A percentile compares a stretch with the other conserved stretches of the same genome.
Evolutionary conservation across 2,113 vertebrate species (phyloP).

Genomic region (Scolopax mira): DNA sequence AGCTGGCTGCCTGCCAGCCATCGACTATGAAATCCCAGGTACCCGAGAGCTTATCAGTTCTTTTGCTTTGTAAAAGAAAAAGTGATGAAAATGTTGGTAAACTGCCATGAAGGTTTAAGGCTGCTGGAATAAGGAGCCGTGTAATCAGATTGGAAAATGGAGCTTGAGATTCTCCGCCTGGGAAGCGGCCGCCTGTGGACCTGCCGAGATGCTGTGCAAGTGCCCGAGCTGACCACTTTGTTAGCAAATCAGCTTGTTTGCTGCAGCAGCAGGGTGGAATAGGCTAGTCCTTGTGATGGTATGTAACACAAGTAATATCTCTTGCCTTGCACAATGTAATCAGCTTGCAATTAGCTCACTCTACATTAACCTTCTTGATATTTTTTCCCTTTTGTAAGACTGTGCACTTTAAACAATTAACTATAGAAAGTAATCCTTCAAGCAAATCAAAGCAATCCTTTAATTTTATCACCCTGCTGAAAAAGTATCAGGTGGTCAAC

Average conservation of each 20-base stretch:
- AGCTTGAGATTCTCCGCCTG: constrained; percentile 75
- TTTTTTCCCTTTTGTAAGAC: constrained; percentile 63
- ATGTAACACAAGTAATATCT: constrained; percentile 78
- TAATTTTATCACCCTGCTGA: constrained; percentile 82
- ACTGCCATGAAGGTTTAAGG: constrained; percentile 88
- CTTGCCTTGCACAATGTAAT: constrained; percentile 73
- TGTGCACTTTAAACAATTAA: constrained; percentile 76
- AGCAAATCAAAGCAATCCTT: constrained; percentile 82
- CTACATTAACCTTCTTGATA: constrained; percentile 73
- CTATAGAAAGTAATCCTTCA: constrained; percentile 74
- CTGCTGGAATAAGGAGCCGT: constrained; percentile 83
- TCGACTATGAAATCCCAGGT: constrained; percentile 85
- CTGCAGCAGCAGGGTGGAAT: constrained; percentile 75
- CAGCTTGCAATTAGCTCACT: constrained; percentile 79
- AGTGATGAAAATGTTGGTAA: constrained; percentile 83
- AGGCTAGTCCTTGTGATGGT: constrained; percentile 75
- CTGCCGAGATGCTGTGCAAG: constrained; percentile 76
- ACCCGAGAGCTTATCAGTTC: constrained; percentile 90
- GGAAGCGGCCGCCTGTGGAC: constrained; percentile 78
- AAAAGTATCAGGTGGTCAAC: constrained; percentile 82
- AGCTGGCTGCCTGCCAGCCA: constrained; percentile 87
- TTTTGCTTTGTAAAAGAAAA: constrained; percentile 84
- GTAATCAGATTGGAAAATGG: constrained; percentile 85
- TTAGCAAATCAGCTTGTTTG: constrained; percentile 80
- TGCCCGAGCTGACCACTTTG: constrained; percentile 79